Evolutionary conservation across 2,797 vertebrate species (phyloP), one percentile per base, ranked within the genome.

Genomic region (Emydoidea blandingii): DNA sequence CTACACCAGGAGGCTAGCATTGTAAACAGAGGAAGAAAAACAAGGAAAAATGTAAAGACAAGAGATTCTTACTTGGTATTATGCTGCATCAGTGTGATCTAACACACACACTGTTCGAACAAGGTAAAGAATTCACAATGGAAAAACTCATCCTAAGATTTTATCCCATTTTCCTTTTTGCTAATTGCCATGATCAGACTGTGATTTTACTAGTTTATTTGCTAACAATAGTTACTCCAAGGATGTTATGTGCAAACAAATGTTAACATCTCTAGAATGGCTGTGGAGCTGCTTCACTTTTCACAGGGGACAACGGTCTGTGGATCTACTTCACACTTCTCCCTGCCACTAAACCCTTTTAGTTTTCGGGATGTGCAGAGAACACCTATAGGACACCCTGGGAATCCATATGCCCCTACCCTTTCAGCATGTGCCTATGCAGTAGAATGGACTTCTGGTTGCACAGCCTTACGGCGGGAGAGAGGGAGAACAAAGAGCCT

Each of bases 21-120:
- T 94, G 93, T 93, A 83, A 96, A 6, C 25, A 86, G 82, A 93
- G 83, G 65, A 82, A 79, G 94, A 85, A 93, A 96, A 96, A 96
- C 86, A 95, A 97, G 89, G 89, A 91, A 95, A 89, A 83, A 95
- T 87, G 93, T 97, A 91, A 94, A 95, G 94, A 90, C 0, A 47
- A 47, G 1, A 90, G 47, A 89, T 94, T 97, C 25, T 95, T 85
- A 23, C 27, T 83, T 82, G 54, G 80, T 96, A 91, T 96, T 89
- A 79, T 0, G 0, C 53, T 12, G 34, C 50, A 50, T 86, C 85
- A 88, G 34, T 91, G 88, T 88, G 86, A 94, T 96, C 80, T 95
- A 88, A 96, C 92, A 82, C 65, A 80, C 50, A 80, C 50, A 41
- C 56, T 83, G 37, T 79, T 83, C 68, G 62, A 53, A 37, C n/a